A percentile compares a stretch with the other conserved stretches of the same genome.
These are phyloP conservation scores for Apotomis turbidana DNA, from an alignment of 2,888 invertebrate genomes.

Conservation along the genomic window DNA sequence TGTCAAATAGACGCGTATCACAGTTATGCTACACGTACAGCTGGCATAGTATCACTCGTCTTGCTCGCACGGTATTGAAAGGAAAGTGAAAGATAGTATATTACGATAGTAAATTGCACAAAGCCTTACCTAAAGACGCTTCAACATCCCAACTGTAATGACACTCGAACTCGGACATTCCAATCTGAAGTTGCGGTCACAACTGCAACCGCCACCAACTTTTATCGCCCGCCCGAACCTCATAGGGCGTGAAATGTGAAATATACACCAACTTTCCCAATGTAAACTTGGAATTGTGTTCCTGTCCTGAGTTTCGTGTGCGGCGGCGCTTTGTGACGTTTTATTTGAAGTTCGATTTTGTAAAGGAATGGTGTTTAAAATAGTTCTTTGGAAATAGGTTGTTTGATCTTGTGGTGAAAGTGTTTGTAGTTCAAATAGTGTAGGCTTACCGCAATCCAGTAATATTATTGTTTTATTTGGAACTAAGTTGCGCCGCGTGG, in stretches of 20 bases:
- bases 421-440: not conserved
- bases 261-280: slow-evolving; percentile 43
- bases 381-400: not conserved
- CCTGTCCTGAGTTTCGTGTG: not conserved
- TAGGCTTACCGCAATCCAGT: too few species aligned
- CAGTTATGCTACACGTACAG: too few species aligned
- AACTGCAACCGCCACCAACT: slow-evolving; percentile 32
- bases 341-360: slow-evolving; percentile 14
- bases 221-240: slow-evolving; percentile 42
- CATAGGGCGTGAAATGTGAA: slow-evolving; percentile 45
- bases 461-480: too few species aligned
- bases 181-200: slow-evolving; percentile 24
- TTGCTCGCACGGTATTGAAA: too few species aligned
- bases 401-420: not conserved
- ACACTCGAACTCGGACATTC: not conserved
- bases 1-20: too few species aligned
- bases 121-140: too few species aligned
- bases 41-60: too few species aligned
- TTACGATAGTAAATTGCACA: too few species aligned
- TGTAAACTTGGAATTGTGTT: slow-evolving; percentile 45
- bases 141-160: slow-evolving; percentile 8
- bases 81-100: too few species aligned
- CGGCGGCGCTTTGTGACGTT: not conserved
- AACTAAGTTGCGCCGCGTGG: too few species aligned
- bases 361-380: slow-evolving; percentile 4